Evolutionary conservation across 2,888 invertebrate genomes (phyloP), one percentile per base, ranked within the genome.

Genomic region (Xanthostigma xanthostigma): DNA sequence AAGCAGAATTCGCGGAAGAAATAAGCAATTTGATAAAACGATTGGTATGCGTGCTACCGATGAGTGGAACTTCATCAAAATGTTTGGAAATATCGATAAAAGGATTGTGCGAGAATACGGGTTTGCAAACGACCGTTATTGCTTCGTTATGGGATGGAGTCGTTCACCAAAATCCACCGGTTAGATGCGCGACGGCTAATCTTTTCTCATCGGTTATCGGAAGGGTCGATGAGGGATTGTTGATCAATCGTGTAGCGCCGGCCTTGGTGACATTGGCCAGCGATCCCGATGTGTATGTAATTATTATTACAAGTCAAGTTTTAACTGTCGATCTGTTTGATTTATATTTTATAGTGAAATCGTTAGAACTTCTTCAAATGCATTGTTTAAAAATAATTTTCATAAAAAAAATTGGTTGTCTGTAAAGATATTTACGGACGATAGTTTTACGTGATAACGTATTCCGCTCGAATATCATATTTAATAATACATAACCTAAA

Each of bases 241-340:
- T 79, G 12, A 71, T 73, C 36, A 64, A 73, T 5, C 72, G 77
- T 59, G 71, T 82, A 40, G 72, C 78, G 17, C 81, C 81, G n/a
- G 82, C 81, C 27, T 71, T 83, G 17, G 75, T 83, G 41, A 83
- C 83, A 0, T 65, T 84, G 38, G 79, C 81, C 37, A 79, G 73
- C 59, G 83, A 84, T 62, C 69, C 74, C 50, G 79, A 83, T 59
- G 64, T 76, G 78, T 80, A 70, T 71, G 76, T 67, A 39, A 14
- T 39, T 42, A 45, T 43, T 44, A 40, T 9, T 10, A 27, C 14
- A 50, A 12, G 37, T 41, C 39, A 47, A 34, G 11, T 14, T 34
- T 34, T 11, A n/a, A 35, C 6, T n/a, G n/a, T n/a, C n/a, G n/a
- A n/a, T n/a, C n/a, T n/a, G n/a, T n/a, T n/a, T n/a, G n/a, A n/a